Percentiles rank a stretch among this genome's conserved stretches.
These are phyloP conservation scores for Nomada hirtipes DNA, from an alignment of 2,888 invertebrate genomes.

Conservation along the genomic window DNA sequence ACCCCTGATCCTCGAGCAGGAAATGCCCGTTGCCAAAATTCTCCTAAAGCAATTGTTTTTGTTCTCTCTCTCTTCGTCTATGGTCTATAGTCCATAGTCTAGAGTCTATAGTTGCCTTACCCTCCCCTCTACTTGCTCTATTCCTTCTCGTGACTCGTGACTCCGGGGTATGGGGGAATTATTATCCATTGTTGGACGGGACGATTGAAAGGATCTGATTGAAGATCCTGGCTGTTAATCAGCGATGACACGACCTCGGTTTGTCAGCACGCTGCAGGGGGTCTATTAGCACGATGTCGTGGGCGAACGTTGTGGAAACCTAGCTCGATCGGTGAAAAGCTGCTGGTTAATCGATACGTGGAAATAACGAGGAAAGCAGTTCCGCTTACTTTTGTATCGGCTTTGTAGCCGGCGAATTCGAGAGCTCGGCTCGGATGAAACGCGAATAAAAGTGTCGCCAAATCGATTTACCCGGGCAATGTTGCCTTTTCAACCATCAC, in stretches of 20 bases:
- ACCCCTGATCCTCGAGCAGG: slow-evolving; percentile 5
- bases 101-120: not conserved
- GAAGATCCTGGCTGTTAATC: slow-evolving; percentile 10
- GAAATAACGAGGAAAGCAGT: too few relatives aligned
- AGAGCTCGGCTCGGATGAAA: too few relatives aligned
- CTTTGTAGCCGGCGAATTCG: too few relatives aligned
- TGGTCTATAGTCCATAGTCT: not conserved
- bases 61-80: not conserved
- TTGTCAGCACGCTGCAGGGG: not conserved
- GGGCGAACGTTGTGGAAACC: not conserved
- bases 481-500: too few relatives aligned
- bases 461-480: too few relatives aligned
- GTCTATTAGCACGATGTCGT: not conserved
- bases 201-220: slow-evolving; percentile 22
- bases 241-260: slow-evolving; percentile 1
- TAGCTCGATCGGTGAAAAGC: not conserved
- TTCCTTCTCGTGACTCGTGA: not conserved
- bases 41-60: slow-evolving; percentile 45
- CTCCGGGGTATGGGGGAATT: slow-evolving; percentile 3
- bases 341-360: not conserved
- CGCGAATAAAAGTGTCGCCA: too few relatives aligned
- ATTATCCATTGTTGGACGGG: slow-evolving; percentile 14
- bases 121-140: not conserved
- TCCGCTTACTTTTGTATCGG: too few relatives aligned
- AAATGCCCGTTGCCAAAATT: slow-evolving; percentile 33